Evolutionary conservation across 2,113 vertebrate genomes (phyloP).

Genomic region (Odobenus rosmarus): DNA sequence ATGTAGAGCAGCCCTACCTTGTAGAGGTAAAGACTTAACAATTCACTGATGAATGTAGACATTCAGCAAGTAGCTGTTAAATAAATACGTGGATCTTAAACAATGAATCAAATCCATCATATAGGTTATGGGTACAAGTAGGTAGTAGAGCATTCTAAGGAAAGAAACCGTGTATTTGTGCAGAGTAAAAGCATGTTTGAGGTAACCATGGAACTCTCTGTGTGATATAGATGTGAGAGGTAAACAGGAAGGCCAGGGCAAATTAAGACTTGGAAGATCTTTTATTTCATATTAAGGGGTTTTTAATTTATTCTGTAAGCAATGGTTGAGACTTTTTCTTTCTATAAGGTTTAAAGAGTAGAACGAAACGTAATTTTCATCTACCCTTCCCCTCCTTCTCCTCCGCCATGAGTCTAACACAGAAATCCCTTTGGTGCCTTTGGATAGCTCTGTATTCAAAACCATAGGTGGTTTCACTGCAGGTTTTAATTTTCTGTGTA

Average conservation of each 20-base stretch:
- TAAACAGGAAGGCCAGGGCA: neutral
- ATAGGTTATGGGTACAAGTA: neutral
- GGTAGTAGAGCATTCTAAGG: neutral
- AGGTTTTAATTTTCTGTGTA: conserved; percentile 54
- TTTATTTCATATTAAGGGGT: neutral
- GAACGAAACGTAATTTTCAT: conserved; percentile 37
- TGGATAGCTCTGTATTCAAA: conserved; percentile 13
- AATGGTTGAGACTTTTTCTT: neutral
- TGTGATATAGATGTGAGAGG: neutral
- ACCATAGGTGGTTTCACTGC: conserved; percentile 42
- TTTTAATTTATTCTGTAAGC: neutral
- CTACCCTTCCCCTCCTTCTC: neutral
- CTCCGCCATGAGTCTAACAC: neutral
- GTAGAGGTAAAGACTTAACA: neutral
- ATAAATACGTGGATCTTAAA: neutral
- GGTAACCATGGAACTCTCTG: neutral
- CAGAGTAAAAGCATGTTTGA: neutral
- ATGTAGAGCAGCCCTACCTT: neutral
- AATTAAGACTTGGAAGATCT: neutral
- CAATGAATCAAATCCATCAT: neutral
- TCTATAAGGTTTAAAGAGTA: conserved; percentile 10
- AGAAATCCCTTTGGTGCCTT: conserved; percentile 30
- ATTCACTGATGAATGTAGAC: neutral
- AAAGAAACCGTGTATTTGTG: neutral
- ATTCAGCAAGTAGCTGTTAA: neutral